These are phyloP conservation scores for Enteromius anoplus DNA, from an alignment of 2,797 vertebrate genomes.

Conservation along the genomic window DNA sequence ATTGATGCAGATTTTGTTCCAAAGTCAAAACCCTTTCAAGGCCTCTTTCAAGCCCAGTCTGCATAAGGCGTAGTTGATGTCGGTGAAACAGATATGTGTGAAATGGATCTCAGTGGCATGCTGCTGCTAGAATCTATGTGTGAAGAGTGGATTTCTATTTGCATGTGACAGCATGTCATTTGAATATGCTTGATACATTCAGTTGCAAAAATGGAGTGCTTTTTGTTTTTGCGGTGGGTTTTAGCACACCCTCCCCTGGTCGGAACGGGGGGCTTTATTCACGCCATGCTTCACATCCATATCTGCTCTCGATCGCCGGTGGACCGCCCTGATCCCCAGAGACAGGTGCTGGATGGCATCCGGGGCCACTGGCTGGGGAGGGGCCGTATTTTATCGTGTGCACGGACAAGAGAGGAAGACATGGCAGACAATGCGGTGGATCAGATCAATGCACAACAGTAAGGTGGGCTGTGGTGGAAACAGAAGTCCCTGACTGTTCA, in stretches of 20 bases:
- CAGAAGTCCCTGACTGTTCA: conserved; percentile 48
- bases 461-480: conserved; percentile 49
- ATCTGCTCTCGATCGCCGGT: conserved; percentile 59
- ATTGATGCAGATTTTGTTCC: conserved; percentile 11
- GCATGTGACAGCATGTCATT: conserved; percentile 62
- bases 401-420: conserved; percentile 53
- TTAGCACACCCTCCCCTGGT: background rate
- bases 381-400: conserved; percentile 54
- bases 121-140: conserved; percentile 75
- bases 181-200: conserved; percentile 58
- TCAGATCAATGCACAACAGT: conserved; percentile 41
- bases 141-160: conserved; percentile 70
- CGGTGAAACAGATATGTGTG: conserved; percentile 71
- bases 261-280: conserved; percentile 22
- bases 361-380: conserved; percentile 49
- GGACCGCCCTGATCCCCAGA: conserved; percentile 69
- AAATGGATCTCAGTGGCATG: conserved; percentile 76
- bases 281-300: conserved; percentile 60
- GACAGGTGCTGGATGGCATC: conserved; percentile 67
- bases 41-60: background rate
- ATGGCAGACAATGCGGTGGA: conserved; percentile 50
- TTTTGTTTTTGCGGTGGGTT: background rate
- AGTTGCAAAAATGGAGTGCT: conserved; percentile 15
- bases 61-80: conserved; percentile 64
- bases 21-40: background rate